Percentiles rank a stretch among this genome's conserved stretches.
Evolutionary conservation across 1,140 invertebrate species (phyloP).

Genomic region (Drosophila ercepeae): DNA sequence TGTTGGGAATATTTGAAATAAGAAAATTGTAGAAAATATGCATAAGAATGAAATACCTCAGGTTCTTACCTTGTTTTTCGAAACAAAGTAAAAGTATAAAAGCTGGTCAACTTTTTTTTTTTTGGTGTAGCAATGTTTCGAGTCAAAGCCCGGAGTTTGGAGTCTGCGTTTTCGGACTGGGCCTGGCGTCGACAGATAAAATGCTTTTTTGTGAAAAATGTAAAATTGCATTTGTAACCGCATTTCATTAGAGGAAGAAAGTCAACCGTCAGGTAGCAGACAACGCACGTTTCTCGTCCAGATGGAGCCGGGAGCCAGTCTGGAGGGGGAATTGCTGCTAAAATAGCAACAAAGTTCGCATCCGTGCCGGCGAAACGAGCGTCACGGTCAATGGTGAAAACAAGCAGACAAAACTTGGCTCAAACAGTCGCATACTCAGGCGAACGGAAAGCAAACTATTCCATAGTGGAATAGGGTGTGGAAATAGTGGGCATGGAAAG

Average conservation of each 20-base stretch:
- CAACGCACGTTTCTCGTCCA: conserved; percentile 36
- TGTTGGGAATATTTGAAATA: neutral
- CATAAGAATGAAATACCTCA: too few species aligned
- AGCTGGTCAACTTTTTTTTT: neutral
- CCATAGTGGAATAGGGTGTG: conserved; percentile 15
- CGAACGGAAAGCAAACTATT: conserved; percentile 38
- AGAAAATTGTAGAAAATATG: neutral
- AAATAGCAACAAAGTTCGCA: conserved; percentile 55
- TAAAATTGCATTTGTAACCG: conserved; percentile 81
- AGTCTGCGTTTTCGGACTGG: conserved; percentile 44
- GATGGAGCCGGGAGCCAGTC: neutral
- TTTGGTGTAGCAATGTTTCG: neutral
- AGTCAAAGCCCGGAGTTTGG: conserved; percentile 24
- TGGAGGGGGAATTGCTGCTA: neutral
- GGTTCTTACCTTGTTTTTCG: too few species aligned
- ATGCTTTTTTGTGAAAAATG: conserved; percentile 76
- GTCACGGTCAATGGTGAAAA: conserved; percentile 69
- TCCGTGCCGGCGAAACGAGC: conserved; percentile 61
- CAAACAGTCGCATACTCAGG: conserved; percentile 3
- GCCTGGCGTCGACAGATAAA: conserved; percentile 79
- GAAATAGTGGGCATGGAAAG: neutral
- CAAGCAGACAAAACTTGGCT: conserved; percentile 27
- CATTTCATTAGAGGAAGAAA: conserved; percentile 81
- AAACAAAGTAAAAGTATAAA: neutral
- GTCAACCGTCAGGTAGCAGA: conserved; percentile 73